Evolutionary conservation across 2,113 vertebrate genomes (phyloP).

Genomic region (Charadrius vociferus): DNA sequence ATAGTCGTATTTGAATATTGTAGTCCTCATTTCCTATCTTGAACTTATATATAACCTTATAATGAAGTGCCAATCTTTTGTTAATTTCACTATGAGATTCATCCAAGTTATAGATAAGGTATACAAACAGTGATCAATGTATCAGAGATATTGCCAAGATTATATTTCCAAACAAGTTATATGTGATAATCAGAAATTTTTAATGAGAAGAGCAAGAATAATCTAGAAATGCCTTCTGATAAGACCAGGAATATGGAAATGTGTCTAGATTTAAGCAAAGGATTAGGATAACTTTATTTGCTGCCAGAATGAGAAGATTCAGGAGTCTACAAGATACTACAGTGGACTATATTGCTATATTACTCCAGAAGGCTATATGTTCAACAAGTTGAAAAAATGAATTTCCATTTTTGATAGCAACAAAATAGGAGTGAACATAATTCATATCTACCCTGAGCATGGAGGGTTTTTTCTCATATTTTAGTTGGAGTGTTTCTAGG

Average conservation of each 20-base stretch:
- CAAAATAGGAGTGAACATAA: neutral
- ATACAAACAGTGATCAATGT: neutral
- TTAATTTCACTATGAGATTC: neutral
- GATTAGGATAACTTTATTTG: neutral
- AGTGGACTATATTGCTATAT: neutral
- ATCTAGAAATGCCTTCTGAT: neutral
- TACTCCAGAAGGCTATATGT: neutral
- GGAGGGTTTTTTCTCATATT: neutral
- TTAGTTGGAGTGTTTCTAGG: neutral
- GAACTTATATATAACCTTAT: neutral
- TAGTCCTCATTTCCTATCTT: neutral
- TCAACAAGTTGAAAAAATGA: neutral
- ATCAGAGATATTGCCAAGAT: neutral
- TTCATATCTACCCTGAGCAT: neutral
- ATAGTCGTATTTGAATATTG: neutral
- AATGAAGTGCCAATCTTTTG: neutral
- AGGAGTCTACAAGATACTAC: neutral
- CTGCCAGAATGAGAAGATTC: neutral
- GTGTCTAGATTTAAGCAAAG: neutral
- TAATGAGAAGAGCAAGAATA: neutral
- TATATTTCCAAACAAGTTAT: neutral
- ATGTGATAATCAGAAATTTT: neutral
- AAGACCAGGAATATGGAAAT: neutral
- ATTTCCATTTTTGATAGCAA: neutral
- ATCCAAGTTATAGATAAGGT: neutral